A percentile compares a stretch with the other conserved stretches of the same genome.
phyloP scores from a whole-genome alignment of 2,888 invertebrate species.

The Pseudolycoriella hygida region DNA sequence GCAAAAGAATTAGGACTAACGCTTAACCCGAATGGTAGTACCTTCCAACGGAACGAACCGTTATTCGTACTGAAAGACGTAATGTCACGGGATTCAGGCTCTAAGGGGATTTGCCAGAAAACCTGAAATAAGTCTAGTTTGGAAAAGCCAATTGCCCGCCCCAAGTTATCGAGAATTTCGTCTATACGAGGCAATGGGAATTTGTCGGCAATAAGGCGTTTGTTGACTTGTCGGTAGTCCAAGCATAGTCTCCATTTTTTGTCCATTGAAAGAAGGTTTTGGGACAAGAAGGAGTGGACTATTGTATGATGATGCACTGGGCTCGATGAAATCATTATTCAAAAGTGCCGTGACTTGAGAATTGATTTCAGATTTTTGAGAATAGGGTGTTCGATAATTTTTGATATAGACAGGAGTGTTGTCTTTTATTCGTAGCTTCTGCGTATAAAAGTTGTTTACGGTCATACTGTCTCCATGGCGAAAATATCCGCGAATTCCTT shows the following conservation, averaged over 20 bases:
- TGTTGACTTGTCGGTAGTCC: too few relatives aligned
- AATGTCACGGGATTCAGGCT: not conserved
- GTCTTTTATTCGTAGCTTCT: too few relatives aligned
- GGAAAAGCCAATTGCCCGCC: conserved; percentile 3
- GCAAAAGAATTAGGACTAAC: conserved; percentile 14
- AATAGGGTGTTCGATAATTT: not conserved
- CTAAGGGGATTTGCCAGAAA: not conserved
- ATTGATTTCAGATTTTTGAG: conserved; percentile 1
- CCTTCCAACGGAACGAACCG: conserved; percentile 12
- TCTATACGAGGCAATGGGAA: conserved; percentile 8
- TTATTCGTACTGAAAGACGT: conserved; percentile 3
- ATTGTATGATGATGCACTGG: conserved; percentile 9
- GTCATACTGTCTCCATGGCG: too few relatives aligned
- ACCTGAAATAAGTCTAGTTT: not conserved
- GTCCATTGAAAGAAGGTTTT: conserved; percentile 8
- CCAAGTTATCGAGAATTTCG: conserved; percentile 7
- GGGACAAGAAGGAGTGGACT: conserved; percentile 14
- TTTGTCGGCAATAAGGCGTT: conserved; percentile 5
- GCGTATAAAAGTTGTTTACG: too few relatives aligned
- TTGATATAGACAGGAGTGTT: too few relatives aligned
- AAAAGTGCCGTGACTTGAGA: not conserved
- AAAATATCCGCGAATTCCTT: too few relatives aligned
- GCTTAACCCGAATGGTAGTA: conserved; percentile 14
- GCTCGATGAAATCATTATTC: conserved; percentile 1
- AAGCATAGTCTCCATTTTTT: too few relatives aligned